Evolutionary conservation across 1,140 invertebrate species (phyloP), one percentile per base, ranked within the genome.

Genomic region (Diorhabda carinulata): DNA sequence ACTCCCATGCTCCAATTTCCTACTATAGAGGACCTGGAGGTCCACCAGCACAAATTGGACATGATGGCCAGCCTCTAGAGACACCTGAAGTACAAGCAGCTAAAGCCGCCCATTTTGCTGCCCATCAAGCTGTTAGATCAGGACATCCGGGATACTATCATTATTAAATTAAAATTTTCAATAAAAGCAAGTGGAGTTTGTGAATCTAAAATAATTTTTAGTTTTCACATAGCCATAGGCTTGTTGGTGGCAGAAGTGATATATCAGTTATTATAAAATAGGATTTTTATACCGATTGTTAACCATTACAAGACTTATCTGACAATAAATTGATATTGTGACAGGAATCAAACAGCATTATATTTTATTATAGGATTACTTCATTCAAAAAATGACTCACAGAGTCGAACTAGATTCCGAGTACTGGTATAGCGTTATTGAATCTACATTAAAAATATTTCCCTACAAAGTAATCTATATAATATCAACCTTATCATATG

Each of bases 71-170:
- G 63, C 77, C 77, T 8, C 45, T 74, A 5, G 87, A 88, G 71
- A 87, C 86, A 5, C 86, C 86, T 47, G 87, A 87, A 80, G 86
- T 87, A 4, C 83, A 84, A 47, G 83, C 83, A 56, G 86, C 87
- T 59, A 87, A 87, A 77, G 84, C 85, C 42, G 82, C 81, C 3
- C 86, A 87, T 73, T 85, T 86, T 75, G 83, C 84, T 69, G 86
- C 86, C 40, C 65, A 75, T 59, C 57, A 62, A 43, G 68, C 72
- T 45, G 69, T 60, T 9, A 64, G 60, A 52, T 67, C 67, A 41
- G 67, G 67, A 43, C 57, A 71, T 25, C 45, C 42, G 8, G 56
- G 57, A 5, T 45, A 45, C 7, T 64, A 47, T 42, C 65, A 71
- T 44, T 70, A 70, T 47, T 70, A 67, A 40, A 25, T 45, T 41